Percentiles rank a stretch among this genome's conserved stretches.
Conservation (phyloP, 2,113 vertebrate species). For the Notiomystis cincta region DNA sequence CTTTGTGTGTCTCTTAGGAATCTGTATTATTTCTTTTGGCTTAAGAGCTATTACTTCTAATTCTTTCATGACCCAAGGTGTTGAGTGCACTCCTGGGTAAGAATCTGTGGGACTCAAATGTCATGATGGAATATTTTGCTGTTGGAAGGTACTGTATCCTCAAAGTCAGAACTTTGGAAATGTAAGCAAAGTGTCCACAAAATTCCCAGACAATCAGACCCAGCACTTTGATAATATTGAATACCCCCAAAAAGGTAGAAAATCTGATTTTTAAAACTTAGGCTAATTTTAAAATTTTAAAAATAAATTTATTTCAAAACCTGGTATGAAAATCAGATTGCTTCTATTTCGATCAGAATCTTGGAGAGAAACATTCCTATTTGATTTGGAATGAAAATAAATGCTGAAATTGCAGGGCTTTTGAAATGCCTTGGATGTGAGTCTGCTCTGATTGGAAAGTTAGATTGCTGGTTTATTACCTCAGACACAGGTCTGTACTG, state of each 20-base stretch:
- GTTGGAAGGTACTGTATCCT: background rate
- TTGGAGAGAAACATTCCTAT: background rate
- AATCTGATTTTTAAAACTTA: fast-evolving
- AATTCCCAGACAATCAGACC: background rate
- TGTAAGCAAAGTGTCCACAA: background rate
- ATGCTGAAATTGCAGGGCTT: background rate
- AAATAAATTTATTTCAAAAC: background rate
- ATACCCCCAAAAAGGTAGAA: background rate
- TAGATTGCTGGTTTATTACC: background rate
- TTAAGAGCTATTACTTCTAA: background rate
- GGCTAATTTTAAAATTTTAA: background rate
- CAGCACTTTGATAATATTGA: background rate
- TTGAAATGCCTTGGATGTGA: background rate
- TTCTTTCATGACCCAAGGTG: background rate
- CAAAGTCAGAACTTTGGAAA: background rate
- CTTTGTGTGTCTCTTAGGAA: background rate
- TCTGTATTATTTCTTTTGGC: background rate
- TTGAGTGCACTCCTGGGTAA: background rate
- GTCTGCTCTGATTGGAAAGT: background rate
- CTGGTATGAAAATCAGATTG: background rate
- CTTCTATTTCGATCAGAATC: background rate
- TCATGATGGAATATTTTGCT: background rate
- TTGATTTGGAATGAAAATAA: background rate
- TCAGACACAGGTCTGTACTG: background rate
- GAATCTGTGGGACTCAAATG: background rate